A percentile compares a stretch with the other conserved stretches of the same genome.
These are phyloP conservation scores for Habrosyne pyritoides DNA, from an alignment of 2,888 invertebrate genomes.

Conservation along the genomic window DNA sequence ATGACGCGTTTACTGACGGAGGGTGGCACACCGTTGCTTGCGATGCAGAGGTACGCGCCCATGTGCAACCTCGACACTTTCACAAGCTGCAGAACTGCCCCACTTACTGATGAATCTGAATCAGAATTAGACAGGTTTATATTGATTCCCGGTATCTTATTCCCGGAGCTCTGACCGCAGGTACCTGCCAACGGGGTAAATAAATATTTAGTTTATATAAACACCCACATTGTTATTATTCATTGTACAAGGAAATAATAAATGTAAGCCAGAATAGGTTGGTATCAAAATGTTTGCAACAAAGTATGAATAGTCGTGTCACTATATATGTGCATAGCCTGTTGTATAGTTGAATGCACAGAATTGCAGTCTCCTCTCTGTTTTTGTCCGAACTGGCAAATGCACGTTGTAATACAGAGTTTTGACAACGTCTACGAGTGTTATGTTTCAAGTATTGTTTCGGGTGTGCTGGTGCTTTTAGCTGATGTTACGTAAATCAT, in stretches of 20 bases:
- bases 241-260: background rate
- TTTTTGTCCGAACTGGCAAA: slow-evolving; percentile 3
- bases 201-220: background rate
- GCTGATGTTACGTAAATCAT: background rate
- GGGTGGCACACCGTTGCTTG: slow-evolving; percentile 91
- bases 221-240: background rate
- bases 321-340: background rate
- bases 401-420: slow-evolving; percentile 2
- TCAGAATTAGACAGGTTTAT: background rate
- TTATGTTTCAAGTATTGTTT: slow-evolving; percentile 1
- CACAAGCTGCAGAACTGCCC: slow-evolving; percentile 86
- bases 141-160: too few relatives aligned
- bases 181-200: too few relatives aligned
- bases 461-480: background rate
- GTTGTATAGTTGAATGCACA: background rate
- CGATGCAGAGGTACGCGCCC: slow-evolving; percentile 91
- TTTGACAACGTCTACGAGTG: background rate
- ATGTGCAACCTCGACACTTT: slow-evolving; percentile 89
- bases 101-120: slow-evolving; percentile 85
- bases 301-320: slow-evolving; percentile 5
- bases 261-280: background rate
- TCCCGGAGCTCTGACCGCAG: too few relatives aligned
- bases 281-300: slow-evolving; percentile 7
- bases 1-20: slow-evolving; percentile 91
- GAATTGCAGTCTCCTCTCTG: background rate